Conservation (phyloP, 2,113 vertebrate species). For the Epinephelus cyanopodus region DNA sequence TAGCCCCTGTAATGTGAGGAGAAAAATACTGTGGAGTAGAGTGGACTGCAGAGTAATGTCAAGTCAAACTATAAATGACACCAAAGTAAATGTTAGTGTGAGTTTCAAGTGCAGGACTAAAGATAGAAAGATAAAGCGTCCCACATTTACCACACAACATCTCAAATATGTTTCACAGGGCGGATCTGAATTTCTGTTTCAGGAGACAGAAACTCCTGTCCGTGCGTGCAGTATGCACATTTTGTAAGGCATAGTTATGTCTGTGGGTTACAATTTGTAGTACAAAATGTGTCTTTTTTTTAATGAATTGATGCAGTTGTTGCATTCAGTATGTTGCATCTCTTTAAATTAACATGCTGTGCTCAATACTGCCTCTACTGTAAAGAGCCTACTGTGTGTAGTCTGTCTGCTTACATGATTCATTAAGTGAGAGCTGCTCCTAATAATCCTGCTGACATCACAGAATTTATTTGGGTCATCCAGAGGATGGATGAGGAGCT, state of each 20-base stretch:
- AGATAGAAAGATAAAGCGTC: too few species aligned
- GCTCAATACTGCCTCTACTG: too few species aligned
- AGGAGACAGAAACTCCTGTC: not conserved
- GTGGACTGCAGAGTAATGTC: too few species aligned
- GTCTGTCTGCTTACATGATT: not conserved
- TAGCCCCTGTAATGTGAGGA: too few species aligned
- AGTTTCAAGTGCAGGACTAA: too few species aligned
- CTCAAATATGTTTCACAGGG: not conserved
- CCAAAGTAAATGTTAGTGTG: too few species aligned
- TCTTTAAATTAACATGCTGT: too few species aligned
- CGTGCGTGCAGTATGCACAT: not conserved
- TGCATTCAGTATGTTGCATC: too few species aligned
- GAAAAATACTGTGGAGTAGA: too few species aligned
- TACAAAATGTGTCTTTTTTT: not conserved
- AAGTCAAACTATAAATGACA: too few species aligned
- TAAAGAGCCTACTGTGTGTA: not conserved
- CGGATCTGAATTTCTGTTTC: too few species aligned
- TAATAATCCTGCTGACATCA: not conserved
- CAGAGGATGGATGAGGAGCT: not conserved
- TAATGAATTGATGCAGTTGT: too few species aligned
- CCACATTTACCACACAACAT: not conserved
- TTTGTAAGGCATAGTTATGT: not conserved
- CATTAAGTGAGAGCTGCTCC: not conserved
- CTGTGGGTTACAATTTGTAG: not conserved
- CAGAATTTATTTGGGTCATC: not conserved